These are phyloP conservation scores for Seira sanloemensis DNA, from an alignment of 2,888 invertebrate genomes.

Conservation along the genomic window DNA sequence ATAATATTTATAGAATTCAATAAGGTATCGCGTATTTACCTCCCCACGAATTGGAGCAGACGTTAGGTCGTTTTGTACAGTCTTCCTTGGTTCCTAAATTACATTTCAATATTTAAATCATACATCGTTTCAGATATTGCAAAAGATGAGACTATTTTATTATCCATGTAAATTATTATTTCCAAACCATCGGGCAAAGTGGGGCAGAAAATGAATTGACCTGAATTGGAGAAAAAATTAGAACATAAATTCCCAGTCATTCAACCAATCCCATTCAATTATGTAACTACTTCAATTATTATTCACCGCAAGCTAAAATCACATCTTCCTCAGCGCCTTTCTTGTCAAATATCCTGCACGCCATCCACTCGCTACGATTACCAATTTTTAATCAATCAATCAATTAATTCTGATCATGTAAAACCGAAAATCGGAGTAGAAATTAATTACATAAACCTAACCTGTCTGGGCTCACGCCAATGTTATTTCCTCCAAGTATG, in stretches of 20 bases:
- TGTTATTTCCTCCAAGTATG: slow-evolving; percentile 48
- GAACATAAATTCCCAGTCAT: not conserved
- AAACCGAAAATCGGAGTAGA: not conserved
- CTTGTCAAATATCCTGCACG: slow-evolving; percentile 40
- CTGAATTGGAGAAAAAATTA: slow-evolving; percentile 6
- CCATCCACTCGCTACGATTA: slow-evolving; percentile 42
- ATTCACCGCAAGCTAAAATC: slow-evolving; percentile 49
- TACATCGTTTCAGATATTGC: too few species aligned
- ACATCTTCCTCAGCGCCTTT: slow-evolving; percentile 47
- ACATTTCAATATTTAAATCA: too few species aligned
- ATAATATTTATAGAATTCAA: too few species aligned
- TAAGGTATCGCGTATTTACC: too few species aligned
- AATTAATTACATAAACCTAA: not conserved
- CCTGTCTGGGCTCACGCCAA: slow-evolving; percentile 58
- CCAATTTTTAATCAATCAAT: too few species aligned
- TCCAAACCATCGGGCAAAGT: slow-evolving; percentile 47
- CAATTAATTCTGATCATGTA: not conserved
- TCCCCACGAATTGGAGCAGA: slow-evolving; percentile 57
- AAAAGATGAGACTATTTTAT: too few species aligned
- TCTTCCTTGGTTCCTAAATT: slow-evolving; percentile 14
- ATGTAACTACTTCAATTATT: too few species aligned
- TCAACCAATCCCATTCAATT: too few species aligned
- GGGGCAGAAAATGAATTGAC: slow-evolving; percentile 54
- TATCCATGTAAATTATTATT: too few species aligned
- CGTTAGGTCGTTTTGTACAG: slow-evolving; percentile 36